phyloP scores from a whole-genome alignment of 2,888 invertebrate species.

The Trichopoda pennipes region DNA sequence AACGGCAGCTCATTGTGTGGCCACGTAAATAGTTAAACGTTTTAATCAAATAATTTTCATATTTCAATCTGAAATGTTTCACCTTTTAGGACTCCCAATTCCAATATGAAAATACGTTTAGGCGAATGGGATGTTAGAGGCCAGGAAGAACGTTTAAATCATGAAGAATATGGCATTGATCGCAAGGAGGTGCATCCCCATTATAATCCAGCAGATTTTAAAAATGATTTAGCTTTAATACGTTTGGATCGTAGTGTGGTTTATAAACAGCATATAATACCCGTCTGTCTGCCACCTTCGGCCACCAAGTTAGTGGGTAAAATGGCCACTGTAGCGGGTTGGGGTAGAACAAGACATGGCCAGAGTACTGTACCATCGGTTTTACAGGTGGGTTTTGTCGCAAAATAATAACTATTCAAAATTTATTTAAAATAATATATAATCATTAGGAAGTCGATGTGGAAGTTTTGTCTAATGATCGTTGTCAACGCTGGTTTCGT shows the following conservation, averaged over 20 bases:
- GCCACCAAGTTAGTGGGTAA: slow-evolving; percentile 90
- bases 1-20: slow-evolving; percentile 95
- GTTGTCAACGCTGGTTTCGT: slow-evolving; percentile 95
- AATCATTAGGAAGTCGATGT: slow-evolving; percentile 88
- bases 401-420: neutral
- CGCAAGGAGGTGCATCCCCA: slow-evolving; percentile 95
- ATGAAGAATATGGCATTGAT: slow-evolving; percentile 94
- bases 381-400: slow-evolving; percentile 83
- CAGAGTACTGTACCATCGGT: slow-evolving; percentile 93
- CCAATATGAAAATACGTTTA: slow-evolving; percentile 91
- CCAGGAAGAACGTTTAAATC: slow-evolving; percentile 89
- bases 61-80: slow-evolving; percentile 5
- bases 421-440: neutral
- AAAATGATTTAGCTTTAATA: slow-evolving; percentile 93
- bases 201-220: slow-evolving; percentile 94
- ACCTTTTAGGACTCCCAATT: slow-evolving; percentile 88
- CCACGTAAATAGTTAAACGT: slow-evolving; percentile 86
- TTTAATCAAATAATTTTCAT: slow-evolving; percentile 15
- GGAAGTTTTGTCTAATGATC: slow-evolving; percentile 92
- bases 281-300: slow-evolving; percentile 92
- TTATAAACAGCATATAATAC: slow-evolving; percentile 95
- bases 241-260: slow-evolving; percentile 90
- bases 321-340: slow-evolving; percentile 95
- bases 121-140: slow-evolving; percentile 97
- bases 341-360: slow-evolving; percentile 95